Evolutionary conservation across 2,888 invertebrate species (phyloP), one percentile per base, ranked within the genome.

Genomic region (Leucoptera coffeella): DNA sequence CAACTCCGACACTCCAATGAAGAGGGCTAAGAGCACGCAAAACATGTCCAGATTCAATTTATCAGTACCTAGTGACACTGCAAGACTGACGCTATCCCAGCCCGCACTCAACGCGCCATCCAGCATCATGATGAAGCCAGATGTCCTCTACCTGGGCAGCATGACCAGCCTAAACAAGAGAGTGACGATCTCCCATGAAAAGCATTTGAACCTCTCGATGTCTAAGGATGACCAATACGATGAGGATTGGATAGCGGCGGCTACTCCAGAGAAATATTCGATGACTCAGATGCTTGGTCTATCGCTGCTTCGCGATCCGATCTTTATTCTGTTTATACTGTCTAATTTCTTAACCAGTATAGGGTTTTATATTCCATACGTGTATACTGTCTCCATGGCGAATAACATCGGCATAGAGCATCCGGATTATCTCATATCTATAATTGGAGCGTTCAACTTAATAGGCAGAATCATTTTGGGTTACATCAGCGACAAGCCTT

Each of bases 271-370:
- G 7, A 76, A 76, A 43, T 78, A 82, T 35, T 82, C 83, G 2
- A 59, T 88, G 31, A 67, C 74, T 25, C 80, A 84, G 58, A 91
- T 94, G 88, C 75, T 95, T 43, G 89, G 94, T 47, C 73, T 94
- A 35, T 77, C 82, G 1, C 72, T 99, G 25, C 74, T 97, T 30
- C 78, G 79, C 39, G 89, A 94, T 56, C 78, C 83, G 14, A 73
- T 94, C 35, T 97, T 95, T 54, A 71, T 96, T 35, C 62, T 96
- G 32, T 97, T 96, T 55, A 81, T 85, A 9, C 41, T 91, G 28
- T 96, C 96, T 20, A 99, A 99, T 61, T 92, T 99, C 53, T 82
- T 89, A 47, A 93, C 93, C 22, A 94, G 91, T 49, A 83, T 95
- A 46, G 94, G 94, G 32, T 94, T 92, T 71, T 91, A 93, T 54